Evolutionary conservation across 2,113 vertebrate genomes (phyloP), one percentile per base, ranked within the genome.

Genomic region (Phaethornis superciliosus): DNA sequence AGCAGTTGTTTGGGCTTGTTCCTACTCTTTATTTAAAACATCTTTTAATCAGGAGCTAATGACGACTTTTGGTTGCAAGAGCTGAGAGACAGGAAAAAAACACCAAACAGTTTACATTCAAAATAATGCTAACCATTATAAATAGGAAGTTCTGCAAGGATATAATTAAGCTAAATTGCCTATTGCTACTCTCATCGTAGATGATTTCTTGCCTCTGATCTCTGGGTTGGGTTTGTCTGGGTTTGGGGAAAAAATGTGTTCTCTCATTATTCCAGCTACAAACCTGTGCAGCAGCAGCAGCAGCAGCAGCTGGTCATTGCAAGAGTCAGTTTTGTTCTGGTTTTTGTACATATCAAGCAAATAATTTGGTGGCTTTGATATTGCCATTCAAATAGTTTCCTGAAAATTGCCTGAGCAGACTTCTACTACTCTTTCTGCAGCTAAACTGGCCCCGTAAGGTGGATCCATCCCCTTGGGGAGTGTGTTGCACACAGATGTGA

Each of bases 131-230:
- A 95, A 74, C 79, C 2, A 8, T 90, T 91, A 64, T 83, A 88
- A 94, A 91, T 93, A 91, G 76, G 94, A 82, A 76, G 94, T 80
- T 94, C 60, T 88, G 76, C 64, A 74, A 78, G 69, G 93, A 90
- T 91, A 79, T 91, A 94, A 94, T 96, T 85, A 95, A 85, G 88
- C 85, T 86, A 81, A 91, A 96, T 94, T 95, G 75, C 87, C 81
- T 55, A 80, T 95, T 95, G 94, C 94, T 88, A 10, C 78, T 91
- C 84, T 91, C 28, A 10, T 75, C 79, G 70, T 46, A 67, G 91
- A 89, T 89, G 94, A 85, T 94, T 95, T 91, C 78, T 94, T 79
- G 59, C 63, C 67, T 89, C 46, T 77, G 64, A 69, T 72, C 0
- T 83, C 79, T 59, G 81, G 51, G 67, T 6, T 63, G 86, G 28